phyloP scores from a whole-genome alignment of 1,140 invertebrate genomes.

The Dysdera silvatica region DNA sequence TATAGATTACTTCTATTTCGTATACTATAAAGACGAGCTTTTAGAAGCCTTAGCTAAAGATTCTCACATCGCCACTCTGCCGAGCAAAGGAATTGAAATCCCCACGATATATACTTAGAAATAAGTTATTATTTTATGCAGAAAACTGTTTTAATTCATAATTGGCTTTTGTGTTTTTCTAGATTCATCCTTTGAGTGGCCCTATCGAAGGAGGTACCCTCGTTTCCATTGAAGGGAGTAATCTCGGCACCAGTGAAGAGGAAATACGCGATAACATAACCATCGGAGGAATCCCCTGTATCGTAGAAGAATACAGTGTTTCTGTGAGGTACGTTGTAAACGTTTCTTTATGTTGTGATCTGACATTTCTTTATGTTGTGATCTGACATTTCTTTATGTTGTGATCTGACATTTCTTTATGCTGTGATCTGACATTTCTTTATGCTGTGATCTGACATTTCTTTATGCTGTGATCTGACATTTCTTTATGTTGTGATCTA shows the following conservation, averaged over 20 bases:
- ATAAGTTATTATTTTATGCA: too few species aligned
- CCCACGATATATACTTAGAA: too few species aligned
- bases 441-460: neutral
- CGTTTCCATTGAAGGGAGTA: conserved; percentile 90
- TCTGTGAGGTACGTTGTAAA: conserved; percentile 61
- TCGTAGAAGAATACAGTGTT: conserved; percentile 78
- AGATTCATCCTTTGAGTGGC: conserved; percentile 87
- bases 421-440: neutral
- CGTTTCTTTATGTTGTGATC: neutral
- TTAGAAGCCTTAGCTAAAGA: too few species aligned
- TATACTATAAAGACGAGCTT: too few species aligned
- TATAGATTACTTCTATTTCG: too few species aligned
- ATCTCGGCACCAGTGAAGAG: conserved; percentile 79
- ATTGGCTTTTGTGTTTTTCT: conserved; percentile 3
- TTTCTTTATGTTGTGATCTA: neutral
- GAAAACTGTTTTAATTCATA: neutral
- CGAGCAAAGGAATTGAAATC: too few species aligned
- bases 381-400: neutral
- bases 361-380: neutral
- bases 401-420: neutral
- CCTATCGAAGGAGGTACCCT: conserved; percentile 93
- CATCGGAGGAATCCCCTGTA: conserved; percentile 82
- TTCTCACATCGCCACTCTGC: too few species aligned
- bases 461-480: neutral
- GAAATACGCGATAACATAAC: conserved; percentile 88